Conservation (phyloP, 35 echinoderm and acorn worm genomes). For the Strongylocentrotus purpuratus region DNA sequence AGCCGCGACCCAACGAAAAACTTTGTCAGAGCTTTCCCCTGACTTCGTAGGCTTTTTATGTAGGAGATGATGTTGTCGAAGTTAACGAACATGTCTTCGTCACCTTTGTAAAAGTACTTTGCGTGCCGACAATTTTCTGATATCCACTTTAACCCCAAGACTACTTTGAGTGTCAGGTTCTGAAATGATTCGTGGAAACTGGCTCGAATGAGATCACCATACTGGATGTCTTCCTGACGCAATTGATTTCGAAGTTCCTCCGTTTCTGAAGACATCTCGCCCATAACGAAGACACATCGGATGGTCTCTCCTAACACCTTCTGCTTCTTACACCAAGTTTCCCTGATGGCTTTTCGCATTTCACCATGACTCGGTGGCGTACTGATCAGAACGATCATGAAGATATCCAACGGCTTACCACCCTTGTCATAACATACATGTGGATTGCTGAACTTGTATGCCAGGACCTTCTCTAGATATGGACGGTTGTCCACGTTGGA, state of each 20-base stretch:
- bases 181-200: slow-evolving; percentile 38
- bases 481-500: slow-evolving; percentile 12
- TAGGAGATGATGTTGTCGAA: slow-evolving; percentile 25
- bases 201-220: slow-evolving; percentile 30
- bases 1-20: background rate
- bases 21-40: background rate
- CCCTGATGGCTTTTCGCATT: slow-evolving; percentile 41
- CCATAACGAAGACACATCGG: slow-evolving; percentile 40
- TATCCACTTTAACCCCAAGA: slow-evolving; percentile 43
- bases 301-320: slow-evolving; percentile 31
- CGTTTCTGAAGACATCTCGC: background rate
- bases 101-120: slow-evolving; percentile 37
- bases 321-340: slow-evolving; percentile 19
- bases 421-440: background rate
- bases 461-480: background rate
- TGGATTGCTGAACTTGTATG: slow-evolving; percentile 11
- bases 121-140: slow-evolving; percentile 30
- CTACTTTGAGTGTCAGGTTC: slow-evolving; percentile 41
- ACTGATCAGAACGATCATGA: slow-evolving; percentile 27
- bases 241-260: background rate
- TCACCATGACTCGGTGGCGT: slow-evolving; percentile 11
- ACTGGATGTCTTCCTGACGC: background rate
- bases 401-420: slow-evolving; percentile 8
- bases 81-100: slow-evolving; percentile 55
- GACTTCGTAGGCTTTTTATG: slow-evolving; percentile 13